Conservation (phyloP, 92 coral and sea anemone species). For the Ricordea florida region DNA sequence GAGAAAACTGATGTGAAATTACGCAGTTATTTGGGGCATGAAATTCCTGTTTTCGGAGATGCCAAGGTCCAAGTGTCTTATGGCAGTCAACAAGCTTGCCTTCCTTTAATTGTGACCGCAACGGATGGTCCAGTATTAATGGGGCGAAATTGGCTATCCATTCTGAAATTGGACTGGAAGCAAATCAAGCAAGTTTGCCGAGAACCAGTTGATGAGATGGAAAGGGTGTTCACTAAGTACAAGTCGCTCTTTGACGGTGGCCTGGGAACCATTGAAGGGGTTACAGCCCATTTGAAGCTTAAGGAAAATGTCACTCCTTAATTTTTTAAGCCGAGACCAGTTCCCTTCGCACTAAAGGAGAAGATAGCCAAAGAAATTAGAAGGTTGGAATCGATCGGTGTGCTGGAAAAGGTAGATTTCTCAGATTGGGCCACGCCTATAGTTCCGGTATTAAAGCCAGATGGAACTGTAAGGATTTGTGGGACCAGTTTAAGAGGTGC, state of each 20-base stretch:
- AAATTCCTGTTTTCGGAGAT: conserved; percentile 35
- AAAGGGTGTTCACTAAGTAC: conserved; percentile 6
- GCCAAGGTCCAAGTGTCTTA: conserved; percentile 28
- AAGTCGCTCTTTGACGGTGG: conserved; percentile 46
- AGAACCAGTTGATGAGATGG: conserved; percentile 6
- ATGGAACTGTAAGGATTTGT: too few species aligned
- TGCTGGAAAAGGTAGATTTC: too few species aligned
- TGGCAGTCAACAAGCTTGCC: conserved; percentile 12
- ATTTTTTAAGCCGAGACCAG: too few species aligned
- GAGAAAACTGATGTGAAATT: conserved; percentile 17
- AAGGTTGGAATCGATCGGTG: too few species aligned
- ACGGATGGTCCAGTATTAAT: conserved; percentile 38
- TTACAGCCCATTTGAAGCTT: conserved; percentile 36
- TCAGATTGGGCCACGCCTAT: too few species aligned
- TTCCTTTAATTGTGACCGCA: conserved; percentile 32
- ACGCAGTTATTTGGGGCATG: conserved; percentile 31
- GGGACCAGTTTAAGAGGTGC: too few species aligned
- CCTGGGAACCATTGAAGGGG: conserved; percentile 49
- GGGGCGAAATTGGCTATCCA: conserved; percentile 44
- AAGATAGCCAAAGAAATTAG: too few species aligned
- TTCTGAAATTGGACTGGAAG: conserved; percentile 34
- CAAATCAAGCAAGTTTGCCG: conserved; percentile 9
- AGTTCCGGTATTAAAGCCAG: too few species aligned
- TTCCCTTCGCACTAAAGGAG: too few species aligned
- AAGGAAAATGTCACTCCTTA: too few species aligned